Evolutionary conservation across 2,797 vertebrate species (phyloP), one percentile per base, ranked within the genome.

Genomic region (Knipowitschia caucasica): DNA sequence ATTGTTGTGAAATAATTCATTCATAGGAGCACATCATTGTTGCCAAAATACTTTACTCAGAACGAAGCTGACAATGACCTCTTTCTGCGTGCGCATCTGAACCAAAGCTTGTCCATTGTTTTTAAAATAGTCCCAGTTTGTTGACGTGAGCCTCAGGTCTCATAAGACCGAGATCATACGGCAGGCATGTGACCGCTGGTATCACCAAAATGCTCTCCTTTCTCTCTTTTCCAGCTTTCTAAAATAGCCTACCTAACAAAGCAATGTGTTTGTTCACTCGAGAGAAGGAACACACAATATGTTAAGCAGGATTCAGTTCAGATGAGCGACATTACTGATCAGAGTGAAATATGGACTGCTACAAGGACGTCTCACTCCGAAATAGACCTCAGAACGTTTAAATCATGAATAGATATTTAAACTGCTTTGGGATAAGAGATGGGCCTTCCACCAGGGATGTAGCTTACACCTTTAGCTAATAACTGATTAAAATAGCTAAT

Each of bases 121-220:
- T n/a, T n/a, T n/a, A n/a, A n/a, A n/a, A n/a, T n/a, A n/a, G n/a
- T 30, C 11, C 3, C 12, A 33, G 31, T 33, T n/a, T n/a, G 31
- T 14, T 33, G 31, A 12, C n/a, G 0, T 33, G 31, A 3, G n/a
- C 14, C 33, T 35, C 33, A 35, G 33, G 33, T 35, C 33, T 35
- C 33, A 35, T 35, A 15, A 44, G 14, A 44, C 42, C 7, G 73
- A 85, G 84, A 91, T 92, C 89, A 91, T 88, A 86, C 70, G 88
- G 82, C 84, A 84, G 76, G 75, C 87, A 85, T 91, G 87, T 91
- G 89, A 89, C 89, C 64, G 75, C 67, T 71, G 73, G 63, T 82
- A 81, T 85, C 86, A n/a, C n/a, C n/a, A n/a, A n/a, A n/a, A 82
- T 77, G 56, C 56, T 82, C 81, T 15, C 33, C n/a, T n/a, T 7